Evolutionary conservation across 2,113 vertebrate species (phyloP).

Genomic region (Ramphastos sulfuratus): DNA sequence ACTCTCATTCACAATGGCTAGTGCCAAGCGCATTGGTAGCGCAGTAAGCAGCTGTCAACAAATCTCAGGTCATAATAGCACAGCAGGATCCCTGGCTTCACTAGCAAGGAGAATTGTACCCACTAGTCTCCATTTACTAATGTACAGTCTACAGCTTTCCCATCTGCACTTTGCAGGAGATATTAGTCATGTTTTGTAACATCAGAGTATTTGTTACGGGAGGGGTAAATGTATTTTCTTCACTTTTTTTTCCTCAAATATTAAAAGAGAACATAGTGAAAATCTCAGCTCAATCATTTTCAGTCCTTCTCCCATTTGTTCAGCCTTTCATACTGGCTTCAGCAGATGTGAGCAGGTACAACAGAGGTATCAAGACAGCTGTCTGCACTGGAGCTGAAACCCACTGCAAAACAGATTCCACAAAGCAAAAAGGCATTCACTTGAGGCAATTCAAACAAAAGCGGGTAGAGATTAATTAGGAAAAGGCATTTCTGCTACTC

Average conservation of each 20-base stretch:
- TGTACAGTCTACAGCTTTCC: neutral
- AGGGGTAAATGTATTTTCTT: neutral
- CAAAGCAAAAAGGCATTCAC: neutral
- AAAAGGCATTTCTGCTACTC: neutral
- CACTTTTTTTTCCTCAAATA: neutral
- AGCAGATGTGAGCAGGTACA: neutral
- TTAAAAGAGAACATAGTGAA: neutral
- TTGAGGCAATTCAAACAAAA: conserved; percentile 8
- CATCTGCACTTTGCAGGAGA: neutral
- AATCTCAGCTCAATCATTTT: neutral
- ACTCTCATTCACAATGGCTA: neutral
- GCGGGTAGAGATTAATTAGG: neutral
- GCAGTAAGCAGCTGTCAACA: neutral
- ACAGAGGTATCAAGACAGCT: neutral
- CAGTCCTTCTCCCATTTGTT: neutral
- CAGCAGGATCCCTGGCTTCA: neutral
- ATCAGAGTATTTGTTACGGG: neutral
- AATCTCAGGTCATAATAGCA: neutral
- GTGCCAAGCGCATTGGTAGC: neutral
- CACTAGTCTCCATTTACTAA: neutral
- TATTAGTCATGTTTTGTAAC: neutral
- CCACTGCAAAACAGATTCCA: neutral
- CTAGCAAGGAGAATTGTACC: neutral
- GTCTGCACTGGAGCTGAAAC: neutral
- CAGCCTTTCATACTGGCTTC: neutral